phyloP scores from a whole-genome alignment of 2,797 vertebrate species.

The Tachyglossus aculeatus region DNA sequence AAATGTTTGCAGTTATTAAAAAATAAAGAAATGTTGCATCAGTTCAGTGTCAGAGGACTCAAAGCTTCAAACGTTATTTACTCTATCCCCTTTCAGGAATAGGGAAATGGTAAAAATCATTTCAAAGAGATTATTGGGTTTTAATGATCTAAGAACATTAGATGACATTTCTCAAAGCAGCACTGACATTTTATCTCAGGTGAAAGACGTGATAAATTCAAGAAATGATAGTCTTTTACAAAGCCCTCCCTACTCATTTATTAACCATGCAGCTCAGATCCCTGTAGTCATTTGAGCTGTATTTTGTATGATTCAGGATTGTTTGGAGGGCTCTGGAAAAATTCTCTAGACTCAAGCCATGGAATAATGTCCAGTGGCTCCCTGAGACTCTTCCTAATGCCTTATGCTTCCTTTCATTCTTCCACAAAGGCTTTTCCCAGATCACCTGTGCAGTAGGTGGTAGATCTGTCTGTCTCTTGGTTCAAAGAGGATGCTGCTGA shows the following conservation, averaged over 20 bases:
- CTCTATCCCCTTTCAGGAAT: constrained; percentile 57
- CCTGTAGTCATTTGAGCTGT: too few species aligned
- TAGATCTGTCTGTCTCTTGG: too few species aligned
- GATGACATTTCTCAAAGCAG: constrained; percentile 43
- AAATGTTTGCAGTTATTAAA: constrained; percentile 25
- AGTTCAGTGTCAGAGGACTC: constrained; percentile 7
- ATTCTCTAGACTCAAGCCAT: too few species aligned
- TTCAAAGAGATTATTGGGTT: constrained; percentile 62
- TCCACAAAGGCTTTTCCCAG: too few species aligned
- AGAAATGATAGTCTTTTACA: constrained; percentile 4
- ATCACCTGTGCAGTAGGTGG: too few species aligned
- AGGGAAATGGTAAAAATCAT: constrained; percentile 51
- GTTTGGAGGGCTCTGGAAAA: too few species aligned
- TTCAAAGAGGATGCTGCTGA: too few species aligned
- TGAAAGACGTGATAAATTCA: constrained; percentile 39
- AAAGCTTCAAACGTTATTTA: constrained; percentile 54
- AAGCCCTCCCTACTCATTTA: not conserved
- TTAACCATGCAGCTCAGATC: too few species aligned
- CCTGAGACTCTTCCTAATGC: too few species aligned
- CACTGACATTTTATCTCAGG: constrained; percentile 5
- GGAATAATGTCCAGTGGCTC: too few species aligned
- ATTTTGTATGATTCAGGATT: too few species aligned
- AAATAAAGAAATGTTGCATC: constrained; percentile 42
- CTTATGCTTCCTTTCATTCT: too few species aligned
- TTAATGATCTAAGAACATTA: constrained; percentile 56